phyloP scores from a whole-genome alignment of 2,888 invertebrate genomes.

The Monoplex corrugatus region DNA sequence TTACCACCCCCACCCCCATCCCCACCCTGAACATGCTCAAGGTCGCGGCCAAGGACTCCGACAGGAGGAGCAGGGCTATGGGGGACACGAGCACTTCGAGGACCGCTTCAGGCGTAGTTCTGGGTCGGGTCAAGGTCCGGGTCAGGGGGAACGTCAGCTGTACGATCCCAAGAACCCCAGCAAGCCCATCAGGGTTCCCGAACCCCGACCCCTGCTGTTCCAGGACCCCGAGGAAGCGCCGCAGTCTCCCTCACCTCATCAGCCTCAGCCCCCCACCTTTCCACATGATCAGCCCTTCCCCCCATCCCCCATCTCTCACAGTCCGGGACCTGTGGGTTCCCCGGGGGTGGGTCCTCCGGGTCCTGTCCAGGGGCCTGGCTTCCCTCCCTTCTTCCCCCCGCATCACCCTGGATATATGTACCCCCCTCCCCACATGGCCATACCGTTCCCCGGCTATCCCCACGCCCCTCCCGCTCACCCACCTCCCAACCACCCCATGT shows the following conservation, averaged over 20 bases:
- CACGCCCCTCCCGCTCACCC: slow-evolving; percentile 48
- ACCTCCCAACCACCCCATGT: slow-evolving; percentile 52
- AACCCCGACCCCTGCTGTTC: slow-evolving; percentile 60
- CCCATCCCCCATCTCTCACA: neutral
- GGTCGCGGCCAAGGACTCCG: slow-evolving; percentile 24
- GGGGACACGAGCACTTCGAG: slow-evolving; percentile 47
- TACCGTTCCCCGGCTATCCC: slow-evolving; percentile 38
- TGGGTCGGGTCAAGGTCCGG: slow-evolving; percentile 50
- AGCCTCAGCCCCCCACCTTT: slow-evolving; percentile 51
- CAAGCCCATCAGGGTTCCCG: slow-evolving; percentile 72
- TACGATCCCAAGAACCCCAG: slow-evolving; percentile 79
- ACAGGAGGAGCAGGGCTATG: slow-evolving; percentile 45
- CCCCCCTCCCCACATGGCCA: slow-evolving; percentile 55
- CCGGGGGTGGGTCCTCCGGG: slow-evolving; percentile 49
- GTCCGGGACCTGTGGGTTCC: slow-evolving; percentile 39
- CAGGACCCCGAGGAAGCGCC: slow-evolving; percentile 62
- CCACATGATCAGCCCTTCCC: slow-evolving; percentile 6
- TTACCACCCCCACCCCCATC: slow-evolving; percentile 24
- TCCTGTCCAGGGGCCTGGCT: slow-evolving; percentile 35
- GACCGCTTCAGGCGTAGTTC: slow-evolving; percentile 43
- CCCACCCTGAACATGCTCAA: neutral
- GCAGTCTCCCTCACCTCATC: slow-evolving; percentile 43
- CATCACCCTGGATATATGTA: slow-evolving; percentile 57
- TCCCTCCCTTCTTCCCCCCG: slow-evolving; percentile 47
- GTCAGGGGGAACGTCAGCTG: slow-evolving; percentile 66